These are phyloP conservation scores for Porites divaricata DNA, from an alignment of 92 coral and sea anemone species.

Conservation along the genomic window DNA sequence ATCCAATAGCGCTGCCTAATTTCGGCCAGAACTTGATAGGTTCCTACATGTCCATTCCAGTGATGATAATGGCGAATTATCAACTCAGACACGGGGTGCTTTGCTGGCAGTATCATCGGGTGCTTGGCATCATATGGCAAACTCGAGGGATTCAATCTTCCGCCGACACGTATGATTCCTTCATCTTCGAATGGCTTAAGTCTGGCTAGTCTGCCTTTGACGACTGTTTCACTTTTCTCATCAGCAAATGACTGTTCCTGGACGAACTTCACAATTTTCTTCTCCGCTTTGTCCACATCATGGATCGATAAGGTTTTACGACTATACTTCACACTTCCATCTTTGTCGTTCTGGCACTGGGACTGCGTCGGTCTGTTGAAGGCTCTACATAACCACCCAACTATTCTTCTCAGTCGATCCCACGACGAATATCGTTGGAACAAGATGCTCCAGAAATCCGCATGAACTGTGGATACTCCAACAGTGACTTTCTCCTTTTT, in stretches of 20 bases:
- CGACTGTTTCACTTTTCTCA: constrained; percentile 1
- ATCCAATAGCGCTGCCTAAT: constrained; percentile 60
- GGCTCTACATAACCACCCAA: constrained; percentile 60
- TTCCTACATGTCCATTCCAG: constrained; percentile 60
- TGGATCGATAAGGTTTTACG: neutral
- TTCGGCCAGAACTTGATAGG: constrained; percentile 60
- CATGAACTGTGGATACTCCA: constrained; percentile 37
- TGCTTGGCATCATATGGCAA: constrained; percentile 56
- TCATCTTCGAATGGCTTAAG: constrained; percentile 56
- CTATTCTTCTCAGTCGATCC: constrained; percentile 56
- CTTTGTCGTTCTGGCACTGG: neutral
- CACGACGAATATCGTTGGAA: constrained; percentile 64
- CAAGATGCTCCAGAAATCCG: constrained; percentile 54
- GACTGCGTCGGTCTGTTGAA: neutral
- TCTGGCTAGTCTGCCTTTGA: neutral
- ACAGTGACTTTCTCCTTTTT: constrained; percentile 37
- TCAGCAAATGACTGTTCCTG: constrained; percentile 47
- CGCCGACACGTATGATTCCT: constrained; percentile 59
- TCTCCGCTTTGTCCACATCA: constrained; percentile 36
- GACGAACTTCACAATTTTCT: constrained; percentile 52
- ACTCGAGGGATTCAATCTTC: constrained; percentile 41
- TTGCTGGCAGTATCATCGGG: constrained; percentile 50
- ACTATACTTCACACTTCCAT: neutral
- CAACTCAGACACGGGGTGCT: constrained; percentile 46
- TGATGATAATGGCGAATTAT: constrained; percentile 44